These are phyloP conservation scores for Eumeta japonica DNA, from an alignment of 1,140 invertebrate genomes.

Conservation along the genomic window DNA sequence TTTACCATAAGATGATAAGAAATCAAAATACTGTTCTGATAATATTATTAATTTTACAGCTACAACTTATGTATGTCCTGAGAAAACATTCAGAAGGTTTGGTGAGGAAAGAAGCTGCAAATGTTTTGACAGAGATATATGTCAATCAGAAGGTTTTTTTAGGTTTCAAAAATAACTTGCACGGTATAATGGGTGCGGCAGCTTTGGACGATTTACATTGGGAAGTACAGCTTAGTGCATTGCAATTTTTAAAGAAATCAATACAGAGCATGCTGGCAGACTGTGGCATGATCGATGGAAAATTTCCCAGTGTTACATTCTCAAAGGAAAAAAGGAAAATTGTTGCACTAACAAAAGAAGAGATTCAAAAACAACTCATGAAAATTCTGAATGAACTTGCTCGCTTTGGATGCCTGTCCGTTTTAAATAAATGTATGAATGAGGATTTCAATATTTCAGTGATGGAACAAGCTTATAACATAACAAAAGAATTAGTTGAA, in stretches of 20 bases:
- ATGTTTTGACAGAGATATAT: conserved; percentile 63
- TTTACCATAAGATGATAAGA: no score
- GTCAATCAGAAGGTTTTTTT: conserved; percentile 59
- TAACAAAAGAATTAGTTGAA: conserved; percentile 55
- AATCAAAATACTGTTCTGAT: background rate
- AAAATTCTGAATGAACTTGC: conserved; percentile 63
- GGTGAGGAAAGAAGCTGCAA: conserved; percentile 65
- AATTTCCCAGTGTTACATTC: conserved; percentile 70
- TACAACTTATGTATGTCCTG: conserved; percentile 11
- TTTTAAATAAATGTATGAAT: conserved; percentile 59
- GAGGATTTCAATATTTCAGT: conserved; percentile 68
- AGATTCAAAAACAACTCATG: conserved; percentile 62
- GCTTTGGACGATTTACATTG: conserved; percentile 68
- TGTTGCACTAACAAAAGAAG: conserved; percentile 61
- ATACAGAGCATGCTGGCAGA: conserved; percentile 61
- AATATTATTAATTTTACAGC: conserved; percentile 11
- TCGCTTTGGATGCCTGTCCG: conserved; percentile 62
- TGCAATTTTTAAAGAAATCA: conserved; percentile 66
- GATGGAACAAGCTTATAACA: conserved; percentile 55
- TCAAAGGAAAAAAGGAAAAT: conserved; percentile 69
- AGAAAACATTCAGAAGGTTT: conserved; percentile 64
- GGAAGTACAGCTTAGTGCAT: conserved; percentile 68
- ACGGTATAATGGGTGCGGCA: conserved; percentile 53
- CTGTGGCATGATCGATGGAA: conserved; percentile 72
- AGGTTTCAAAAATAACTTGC: conserved; percentile 33